Conservation (phyloP, 2,113 vertebrate genomes). For the Hemichromis elongatus region DNA sequence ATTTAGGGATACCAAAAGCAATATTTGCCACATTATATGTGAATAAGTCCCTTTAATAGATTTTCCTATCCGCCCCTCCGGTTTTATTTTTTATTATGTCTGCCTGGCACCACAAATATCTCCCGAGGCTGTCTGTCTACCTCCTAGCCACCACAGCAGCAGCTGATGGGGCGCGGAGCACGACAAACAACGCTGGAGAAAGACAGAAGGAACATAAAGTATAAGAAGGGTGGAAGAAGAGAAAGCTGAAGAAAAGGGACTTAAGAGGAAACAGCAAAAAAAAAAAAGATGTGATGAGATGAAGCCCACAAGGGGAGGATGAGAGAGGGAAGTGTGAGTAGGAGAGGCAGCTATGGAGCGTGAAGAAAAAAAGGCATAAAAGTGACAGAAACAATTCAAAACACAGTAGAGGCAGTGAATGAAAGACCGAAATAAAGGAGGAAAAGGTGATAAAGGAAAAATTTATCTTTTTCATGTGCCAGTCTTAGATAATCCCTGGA, state of each 20-base stretch:
- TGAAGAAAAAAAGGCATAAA: not conserved
- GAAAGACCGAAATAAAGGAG: not conserved
- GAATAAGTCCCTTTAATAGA: constrained; percentile 59
- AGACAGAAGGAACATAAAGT: not conserved
- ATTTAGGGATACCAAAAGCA: constrained; percentile 58
- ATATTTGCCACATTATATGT: constrained; percentile 56
- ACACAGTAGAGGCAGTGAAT: not conserved
- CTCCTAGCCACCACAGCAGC: not conserved
- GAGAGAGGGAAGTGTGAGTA: not conserved
- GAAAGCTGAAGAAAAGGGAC: not conserved
- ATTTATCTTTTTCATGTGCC: not conserved
- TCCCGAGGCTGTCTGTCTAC: not conserved
- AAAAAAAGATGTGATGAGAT: not conserved
- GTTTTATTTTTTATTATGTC: constrained; percentile 69
- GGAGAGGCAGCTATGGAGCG: not conserved
- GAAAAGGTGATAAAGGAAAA: not conserved
- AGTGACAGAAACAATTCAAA: not conserved
- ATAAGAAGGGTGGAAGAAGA: not conserved
- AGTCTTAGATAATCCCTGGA: not conserved
- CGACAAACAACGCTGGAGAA: not conserved
- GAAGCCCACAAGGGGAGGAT: not conserved
- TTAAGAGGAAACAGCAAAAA: not conserved
- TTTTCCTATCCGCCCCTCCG: constrained; percentile 57
- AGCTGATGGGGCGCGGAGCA: not conserved
- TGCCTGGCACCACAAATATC: constrained; percentile 59